Base-by-base conservation (phyloP, 92 coral and sea anemone genomes). In the Siderastrea siderea region DNA sequence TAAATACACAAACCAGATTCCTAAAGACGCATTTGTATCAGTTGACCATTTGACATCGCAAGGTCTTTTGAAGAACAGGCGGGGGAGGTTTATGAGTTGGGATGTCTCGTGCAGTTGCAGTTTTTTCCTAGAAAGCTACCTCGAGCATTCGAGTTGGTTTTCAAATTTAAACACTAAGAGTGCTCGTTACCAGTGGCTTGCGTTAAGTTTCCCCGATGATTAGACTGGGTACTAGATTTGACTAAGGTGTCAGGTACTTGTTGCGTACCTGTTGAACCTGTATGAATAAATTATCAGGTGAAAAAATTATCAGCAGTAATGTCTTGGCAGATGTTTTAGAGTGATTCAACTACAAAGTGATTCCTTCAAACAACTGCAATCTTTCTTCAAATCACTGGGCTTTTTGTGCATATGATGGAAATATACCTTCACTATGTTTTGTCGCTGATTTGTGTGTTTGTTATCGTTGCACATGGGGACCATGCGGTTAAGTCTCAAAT, bases 191-290 rank as follows among this genome's bases (percentile, higher is more conserved):
- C 86, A 82, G 67, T 69, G 58, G 4, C 77, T 57, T 19, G 45
- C 68, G 44, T 59, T 4, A 46, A 45, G 4, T 14, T 43, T 5
- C 61, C 5, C 71, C 6, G 76, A 69, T 8, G 57, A 57, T 15
- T 59, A 15, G 14, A 44, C 65, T 68, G 77, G 77, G 44, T 16
- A 46, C 47, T 1, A 54, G 58, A 57, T 81, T 15, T 6, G 47
- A 48, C 78, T 5, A 16, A 50, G 71, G 73, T 84, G 80, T 64
- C 80, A 74, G 87, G 87, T 84, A 84, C 87, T 73, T 73, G 87
- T 62, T 5, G 54, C 16, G 48, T n/a, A 84, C 87, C 87, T 73
- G 87, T 84, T 48, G 80, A 72, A 84, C 80, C 72, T 72, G 81
- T 8, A 60, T 74, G 71, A 84, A 84, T 84, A 84, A 74, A 60